Evolutionary conservation across 2,113 vertebrate genomes (phyloP), one percentile per base, ranked within the genome.

Genomic region (Microcebus griseorufus): DNA sequence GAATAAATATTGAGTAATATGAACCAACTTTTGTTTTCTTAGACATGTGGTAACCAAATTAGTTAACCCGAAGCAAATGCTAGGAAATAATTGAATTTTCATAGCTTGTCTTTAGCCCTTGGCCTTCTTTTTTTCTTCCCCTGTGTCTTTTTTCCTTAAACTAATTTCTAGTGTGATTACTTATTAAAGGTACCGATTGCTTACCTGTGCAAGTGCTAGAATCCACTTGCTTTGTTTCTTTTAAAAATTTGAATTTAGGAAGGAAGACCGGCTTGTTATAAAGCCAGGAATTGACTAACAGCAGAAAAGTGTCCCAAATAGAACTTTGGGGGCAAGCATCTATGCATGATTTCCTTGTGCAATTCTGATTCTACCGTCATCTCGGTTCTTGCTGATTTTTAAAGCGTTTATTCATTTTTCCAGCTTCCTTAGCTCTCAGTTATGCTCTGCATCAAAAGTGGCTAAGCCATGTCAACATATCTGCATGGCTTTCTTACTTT

Each of bases 1-100:
- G 60, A 84, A 16, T 88, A 97, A 96, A 93, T 96, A 95, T 62
- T 96, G 91, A 96, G 90, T 95, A 96, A 97, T 69, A 48, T 78
- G 76, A 97, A 45, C 90, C 67, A 95, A 92, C 73, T 93, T 96
- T 85, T 95, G 73, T 96, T 82, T 90, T 96, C 97, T 88, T 39
- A 97, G n/a, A 86, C 95, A 94, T 96, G 91, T 96, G 93, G 95
- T 81, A 86, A 96, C 76, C 48, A 86, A 97, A 94, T 95, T 88
- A 96, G 88, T 81, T 88, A 80, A 88, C n/a, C 42, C 45, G 62
- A 93, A 67, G 72, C 88, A 85, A 92, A 94, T 42, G 55, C 91
- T 96, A 81, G 51, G 72, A 81, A 94, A 96, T 78, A 92, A 96
- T n/a, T 96, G 88, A 81, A 67, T 96, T 96, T 96, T 85, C 95